Evolutionary conservation across 1,140 invertebrate species (phyloP), one percentile per base, ranked within the genome.

Genomic region (Carposina sasakii): DNA sequence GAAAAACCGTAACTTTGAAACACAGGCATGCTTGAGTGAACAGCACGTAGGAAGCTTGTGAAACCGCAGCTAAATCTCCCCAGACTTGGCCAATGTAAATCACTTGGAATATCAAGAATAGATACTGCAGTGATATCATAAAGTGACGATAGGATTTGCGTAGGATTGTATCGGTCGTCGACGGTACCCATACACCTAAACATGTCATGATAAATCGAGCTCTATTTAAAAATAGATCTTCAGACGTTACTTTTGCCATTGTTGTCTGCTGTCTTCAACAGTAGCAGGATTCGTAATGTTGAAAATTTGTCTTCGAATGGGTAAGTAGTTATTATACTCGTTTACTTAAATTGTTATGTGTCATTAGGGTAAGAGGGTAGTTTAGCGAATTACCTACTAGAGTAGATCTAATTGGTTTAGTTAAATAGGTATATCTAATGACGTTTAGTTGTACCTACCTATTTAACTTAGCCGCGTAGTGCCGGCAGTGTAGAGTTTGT

Each of bases 21-120:
- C 77, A 81, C 19, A 84, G 58, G 49, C 73, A 77, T 3, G 77
- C 75, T 26, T 84, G 77, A 0, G 81, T 81, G 47, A 84, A 77
- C 9, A 81, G 51, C 34, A 81, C 42, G 16, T 81, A 84, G 0
- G 65, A 75, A 3, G 76, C 68, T 22, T 84, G 67, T 0, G 75
- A 76, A 2, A 81, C 66, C 0, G 72, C 75, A 13, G 78, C 76
- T 13, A 81, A 51, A 26, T 84, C 77, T 3, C 75, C 76, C 69
- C 73, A 78, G 0, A 81, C 71, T 46, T 73, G 57, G 3, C 6
- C 23, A 9, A 84, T 78, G 22, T 73, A 77, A 42, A 81, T 66
- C 4, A 65, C 58, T 67, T 84, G 76, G 46, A 81, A 81, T 21
- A 79, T 36, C 12, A 81, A 49, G 66, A 81, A 81, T 36, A 70